Conservation (phyloP, 2,797 vertebrate species). For the Danio jaintianensis region DNA sequence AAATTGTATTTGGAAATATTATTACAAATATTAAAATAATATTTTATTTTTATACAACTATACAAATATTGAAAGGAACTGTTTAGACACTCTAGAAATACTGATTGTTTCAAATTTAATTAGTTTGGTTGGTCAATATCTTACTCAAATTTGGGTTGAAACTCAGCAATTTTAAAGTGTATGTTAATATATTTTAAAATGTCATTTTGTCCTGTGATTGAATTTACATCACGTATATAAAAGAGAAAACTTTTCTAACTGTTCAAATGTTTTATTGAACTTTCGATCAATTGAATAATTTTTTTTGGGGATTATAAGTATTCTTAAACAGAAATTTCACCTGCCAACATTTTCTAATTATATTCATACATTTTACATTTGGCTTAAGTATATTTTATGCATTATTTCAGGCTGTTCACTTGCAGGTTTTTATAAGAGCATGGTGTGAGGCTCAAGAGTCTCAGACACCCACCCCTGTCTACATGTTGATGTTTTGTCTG, state of each 20-base stretch:
- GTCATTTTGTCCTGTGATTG: neutral
- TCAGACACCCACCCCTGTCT: constrained; percentile 51
- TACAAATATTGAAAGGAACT: too few species aligned
- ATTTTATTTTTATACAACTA: too few species aligned
- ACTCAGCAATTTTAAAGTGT: too few species aligned
- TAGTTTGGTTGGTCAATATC: too few species aligned
- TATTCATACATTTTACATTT: neutral
- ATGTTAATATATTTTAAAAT: neutral
- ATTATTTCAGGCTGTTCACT: constrained; percentile 3
- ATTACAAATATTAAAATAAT: neutral
- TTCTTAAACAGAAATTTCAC: neutral
- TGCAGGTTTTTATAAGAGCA: constrained; percentile 37
- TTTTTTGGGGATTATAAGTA: neutral
- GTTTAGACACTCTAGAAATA: too few species aligned
- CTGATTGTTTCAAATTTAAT: too few species aligned
- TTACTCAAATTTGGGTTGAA: too few species aligned
- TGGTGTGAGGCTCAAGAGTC: constrained; percentile 48
- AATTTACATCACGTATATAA: neutral
- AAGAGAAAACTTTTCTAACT: neutral
- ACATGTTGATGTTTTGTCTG: constrained; percentile 66
- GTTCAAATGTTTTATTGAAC: neutral
- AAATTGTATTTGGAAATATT: neutral
- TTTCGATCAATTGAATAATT: neutral
- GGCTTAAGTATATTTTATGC: constrained; percentile 6
- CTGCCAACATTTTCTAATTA: neutral